These are phyloP conservation scores for Leptestheria dahalacensis DNA, from an alignment of 1,140 invertebrate species.

Conservation along the genomic window DNA sequence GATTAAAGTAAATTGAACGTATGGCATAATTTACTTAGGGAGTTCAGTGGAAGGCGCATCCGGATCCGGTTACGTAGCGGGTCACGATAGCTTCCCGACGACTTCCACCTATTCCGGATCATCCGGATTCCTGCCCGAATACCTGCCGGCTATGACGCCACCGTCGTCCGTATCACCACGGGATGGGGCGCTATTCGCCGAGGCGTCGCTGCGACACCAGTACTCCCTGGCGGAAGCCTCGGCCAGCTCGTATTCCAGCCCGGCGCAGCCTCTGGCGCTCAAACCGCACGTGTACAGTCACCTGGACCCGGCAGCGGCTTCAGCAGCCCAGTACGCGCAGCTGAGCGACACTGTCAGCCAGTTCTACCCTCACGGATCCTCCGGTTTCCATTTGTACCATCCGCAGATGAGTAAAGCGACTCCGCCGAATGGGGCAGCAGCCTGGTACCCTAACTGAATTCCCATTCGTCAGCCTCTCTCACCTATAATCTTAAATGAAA, in stretches of 20 bases:
- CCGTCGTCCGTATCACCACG: constrained; percentile 85
- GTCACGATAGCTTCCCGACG: constrained; percentile 44
- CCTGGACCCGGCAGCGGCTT: constrained; percentile 28
- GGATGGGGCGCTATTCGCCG: constrained; percentile 42
- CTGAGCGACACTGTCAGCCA: constrained; percentile 38
- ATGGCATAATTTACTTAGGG: no score
- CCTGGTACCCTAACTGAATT: constrained; percentile 9
- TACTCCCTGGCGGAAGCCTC: constrained; percentile 26
- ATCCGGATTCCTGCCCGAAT: constrained; percentile 22
- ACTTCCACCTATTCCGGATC: constrained; percentile 41
- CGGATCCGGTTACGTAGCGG: no score
- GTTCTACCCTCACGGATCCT: constrained; percentile 58
- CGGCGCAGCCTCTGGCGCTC: constrained; percentile 57
- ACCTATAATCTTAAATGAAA: background rate
- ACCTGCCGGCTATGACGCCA: constrained; percentile 75
- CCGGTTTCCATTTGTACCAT: constrained; percentile 77
- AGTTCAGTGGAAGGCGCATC: no score
- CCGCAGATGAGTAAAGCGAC: constrained; percentile 2
- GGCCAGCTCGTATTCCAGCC: constrained; percentile 19
- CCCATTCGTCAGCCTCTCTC: no score
- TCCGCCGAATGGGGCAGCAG: background rate
- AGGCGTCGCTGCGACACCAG: constrained; percentile 41
- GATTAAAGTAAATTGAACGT: no score
- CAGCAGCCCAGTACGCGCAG: constrained; percentile 29
- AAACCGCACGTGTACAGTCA: constrained; percentile 79